Evolutionary conservation across 2,797 vertebrate species (phyloP), one percentile per base, ranked within the genome.

Genomic region (Triplophysa yarkandensis): DNA sequence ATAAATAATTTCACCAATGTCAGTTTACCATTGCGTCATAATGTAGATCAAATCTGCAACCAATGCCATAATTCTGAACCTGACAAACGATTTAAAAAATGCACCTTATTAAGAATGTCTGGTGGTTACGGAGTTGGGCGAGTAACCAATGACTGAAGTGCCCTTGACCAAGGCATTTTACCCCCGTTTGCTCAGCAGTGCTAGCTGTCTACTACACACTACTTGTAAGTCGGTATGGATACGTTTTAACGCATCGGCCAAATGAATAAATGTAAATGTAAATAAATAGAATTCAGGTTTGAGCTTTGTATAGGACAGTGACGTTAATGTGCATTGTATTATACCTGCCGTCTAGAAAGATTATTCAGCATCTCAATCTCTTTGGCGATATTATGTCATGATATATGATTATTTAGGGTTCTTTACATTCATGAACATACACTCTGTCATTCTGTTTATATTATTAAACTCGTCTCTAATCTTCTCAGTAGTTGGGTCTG

Each of bases 1-100:
- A n/a, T n/a, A n/a, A n/a, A 67, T 9, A 36, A 52, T 46, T 23
- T 50, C 0, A 68, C 0, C 1, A 57, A 1, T 14, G 10, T 19
- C 3, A 36, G 11, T 27, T 61, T 76, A 83, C 79, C 79, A 1
- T 2, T 19, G 21, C 21, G 81, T 95, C 94, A 0, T 91, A 92
- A 81, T 95, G 93, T 11, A 92, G 92, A 65, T 93, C 92, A 0
- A 90, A 94, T 66, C 92, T 91, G 41, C 94, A 93, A 87, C 92
- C 94, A 88, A 95, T 92, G 54, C 94, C 94, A 0, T 94, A 95
- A 84, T 95, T 95, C 77, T 92, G 92, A 73, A 95, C 92, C 94
- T 95, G 68, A 7, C 71, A 78, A 17, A 48, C 41, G 0, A 71
- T 32, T 0, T 1, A 19, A 17, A 36, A 36, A n/a, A n/a, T n/a